Percentiles rank a stretch among this genome's conserved stretches.
These are phyloP conservation scores for Teleogryllus oceanicus DNA, from an alignment of 2,888 invertebrate genomes.

Conservation along the genomic window DNA sequence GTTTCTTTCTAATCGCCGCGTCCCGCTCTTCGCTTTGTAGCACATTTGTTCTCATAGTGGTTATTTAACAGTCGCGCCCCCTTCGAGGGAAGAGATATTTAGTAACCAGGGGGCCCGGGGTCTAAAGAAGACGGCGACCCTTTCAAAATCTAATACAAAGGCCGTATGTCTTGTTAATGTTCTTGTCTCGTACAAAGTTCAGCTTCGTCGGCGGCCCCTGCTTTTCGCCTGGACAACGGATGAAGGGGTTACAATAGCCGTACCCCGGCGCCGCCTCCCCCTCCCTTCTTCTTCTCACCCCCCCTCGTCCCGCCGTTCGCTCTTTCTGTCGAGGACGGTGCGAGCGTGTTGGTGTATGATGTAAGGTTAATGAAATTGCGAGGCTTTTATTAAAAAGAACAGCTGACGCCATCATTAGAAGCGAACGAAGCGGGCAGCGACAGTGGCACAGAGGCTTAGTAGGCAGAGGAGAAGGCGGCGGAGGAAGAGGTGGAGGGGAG, in stretches of 20 bases:
- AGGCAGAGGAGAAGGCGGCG: not conserved
- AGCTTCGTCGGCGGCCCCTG: not conserved
- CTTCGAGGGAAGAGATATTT: conserved; percentile 7
- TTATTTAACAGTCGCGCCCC: not conserved
- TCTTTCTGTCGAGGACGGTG: not conserved
- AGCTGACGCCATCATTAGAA: conserved; percentile 6
- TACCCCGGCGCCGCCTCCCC: not conserved
- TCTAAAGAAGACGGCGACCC: not conserved
- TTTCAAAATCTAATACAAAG: conserved; percentile 18
- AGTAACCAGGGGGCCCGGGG: not conserved
- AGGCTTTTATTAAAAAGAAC: conserved; percentile 10
- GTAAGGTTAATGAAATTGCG: conserved; percentile 18
- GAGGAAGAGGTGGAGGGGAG: not conserved
- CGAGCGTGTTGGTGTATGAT: conserved; percentile 7
- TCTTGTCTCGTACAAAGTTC: conserved; percentile 12
- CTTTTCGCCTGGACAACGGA: not conserved
- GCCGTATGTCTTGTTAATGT: conserved; percentile 18
- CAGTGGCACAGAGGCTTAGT: not conserved
- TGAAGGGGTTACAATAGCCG: not conserved
- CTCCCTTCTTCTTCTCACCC: not conserved
- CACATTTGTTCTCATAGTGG: not conserved
- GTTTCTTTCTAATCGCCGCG: not conserved
- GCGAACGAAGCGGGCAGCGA: not conserved
- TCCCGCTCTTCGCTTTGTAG: not conserved
- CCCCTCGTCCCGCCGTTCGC: not conserved